A percentile compares a stretch with the other conserved stretches of the same genome.
Conservation (phyloP, 1,140 invertebrate genomes). For the Drosophila santomea region DNA sequence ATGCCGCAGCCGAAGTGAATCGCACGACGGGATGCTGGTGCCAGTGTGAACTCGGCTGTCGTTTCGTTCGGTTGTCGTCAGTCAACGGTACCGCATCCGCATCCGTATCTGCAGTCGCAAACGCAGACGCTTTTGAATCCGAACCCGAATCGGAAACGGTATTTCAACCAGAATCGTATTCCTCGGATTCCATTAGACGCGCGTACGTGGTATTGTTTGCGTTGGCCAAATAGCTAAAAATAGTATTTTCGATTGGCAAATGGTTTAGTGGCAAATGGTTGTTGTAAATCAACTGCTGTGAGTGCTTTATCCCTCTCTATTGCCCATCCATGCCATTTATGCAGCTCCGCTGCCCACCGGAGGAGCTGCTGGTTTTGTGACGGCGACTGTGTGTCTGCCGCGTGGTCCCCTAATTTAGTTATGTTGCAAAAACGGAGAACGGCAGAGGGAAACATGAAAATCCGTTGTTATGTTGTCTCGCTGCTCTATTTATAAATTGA, state of each 20-base stretch:
- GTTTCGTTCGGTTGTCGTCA: slow-evolving; percentile 38
- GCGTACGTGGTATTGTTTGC: slow-evolving; percentile 10
- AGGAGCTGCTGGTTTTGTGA: slow-evolving; percentile 26
- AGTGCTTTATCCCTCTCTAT: slow-evolving; percentile 8
- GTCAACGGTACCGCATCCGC: not conserved
- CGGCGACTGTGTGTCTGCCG: slow-evolving; percentile 47
- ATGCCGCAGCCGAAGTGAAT: slow-evolving; percentile 48
- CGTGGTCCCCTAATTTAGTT: slow-evolving; percentile 61
- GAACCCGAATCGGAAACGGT: no score
- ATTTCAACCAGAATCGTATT: no score
- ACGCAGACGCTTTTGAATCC: not conserved
- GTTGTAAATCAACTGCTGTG: slow-evolving; percentile 39
- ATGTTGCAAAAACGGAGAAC: slow-evolving; percentile 58
- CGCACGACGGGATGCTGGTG: slow-evolving; percentile 46
- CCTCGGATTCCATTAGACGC: not conserved
- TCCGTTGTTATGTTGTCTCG: slow-evolving; percentile 39
- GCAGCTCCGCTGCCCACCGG: slow-evolving; percentile 1
- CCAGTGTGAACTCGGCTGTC: slow-evolving; percentile 60
- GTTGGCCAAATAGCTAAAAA: slow-evolving; percentile 20
- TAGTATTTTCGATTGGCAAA: slow-evolving; percentile 17
- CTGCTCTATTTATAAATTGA: slow-evolving; percentile 69
- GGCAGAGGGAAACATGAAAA: slow-evolving; percentile 43
- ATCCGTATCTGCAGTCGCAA: not conserved
- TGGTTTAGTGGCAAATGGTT: slow-evolving; percentile 27
- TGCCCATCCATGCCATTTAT: not conserved